phyloP scores from a whole-genome alignment of 2,113 vertebrate genomes.

The Rhinoptilus africanus region DNA sequence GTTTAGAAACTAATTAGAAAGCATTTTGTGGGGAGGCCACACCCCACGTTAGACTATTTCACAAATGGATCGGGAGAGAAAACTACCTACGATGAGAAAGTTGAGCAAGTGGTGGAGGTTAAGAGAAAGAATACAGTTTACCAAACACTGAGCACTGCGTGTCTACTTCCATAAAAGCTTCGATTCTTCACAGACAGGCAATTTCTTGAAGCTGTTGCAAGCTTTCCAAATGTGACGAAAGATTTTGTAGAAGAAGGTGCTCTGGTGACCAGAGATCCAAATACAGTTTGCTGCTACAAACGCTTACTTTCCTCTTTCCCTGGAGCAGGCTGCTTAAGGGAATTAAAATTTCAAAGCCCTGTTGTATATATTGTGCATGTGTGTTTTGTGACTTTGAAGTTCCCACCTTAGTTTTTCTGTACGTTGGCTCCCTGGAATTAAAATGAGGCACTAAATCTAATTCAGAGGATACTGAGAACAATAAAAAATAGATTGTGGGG shows the following conservation, averaged over 20 bases:
- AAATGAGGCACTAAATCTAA: not conserved
- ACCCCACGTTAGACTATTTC: slow-evolving; percentile 24
- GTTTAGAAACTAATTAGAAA: slow-evolving; percentile 57
- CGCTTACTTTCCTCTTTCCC: not conserved
- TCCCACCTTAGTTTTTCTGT: not conserved
- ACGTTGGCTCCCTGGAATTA: not conserved
- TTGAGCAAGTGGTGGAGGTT: not conserved
- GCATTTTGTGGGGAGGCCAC: slow-evolving; percentile 9
- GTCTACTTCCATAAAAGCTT: not conserved
- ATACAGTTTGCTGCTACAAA: not conserved
- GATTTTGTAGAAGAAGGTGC: not conserved
- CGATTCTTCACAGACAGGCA: not conserved
- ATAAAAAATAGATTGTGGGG: not conserved
- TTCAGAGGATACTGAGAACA: not conserved
- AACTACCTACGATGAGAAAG: not conserved
- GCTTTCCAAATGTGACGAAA: not conserved
- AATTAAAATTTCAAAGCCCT: not conserved
- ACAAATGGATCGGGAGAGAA: slow-evolving; percentile 15
- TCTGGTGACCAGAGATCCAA: not conserved
- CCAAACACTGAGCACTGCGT: not conserved
- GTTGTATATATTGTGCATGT: not conserved
- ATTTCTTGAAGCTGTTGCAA: not conserved
- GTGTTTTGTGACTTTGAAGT: not conserved
- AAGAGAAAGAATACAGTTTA: not conserved
- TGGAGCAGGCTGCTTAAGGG: not conserved